phyloP scores from a whole-genome alignment of 2,888 invertebrate genomes.

The Seira musarum region DNA sequence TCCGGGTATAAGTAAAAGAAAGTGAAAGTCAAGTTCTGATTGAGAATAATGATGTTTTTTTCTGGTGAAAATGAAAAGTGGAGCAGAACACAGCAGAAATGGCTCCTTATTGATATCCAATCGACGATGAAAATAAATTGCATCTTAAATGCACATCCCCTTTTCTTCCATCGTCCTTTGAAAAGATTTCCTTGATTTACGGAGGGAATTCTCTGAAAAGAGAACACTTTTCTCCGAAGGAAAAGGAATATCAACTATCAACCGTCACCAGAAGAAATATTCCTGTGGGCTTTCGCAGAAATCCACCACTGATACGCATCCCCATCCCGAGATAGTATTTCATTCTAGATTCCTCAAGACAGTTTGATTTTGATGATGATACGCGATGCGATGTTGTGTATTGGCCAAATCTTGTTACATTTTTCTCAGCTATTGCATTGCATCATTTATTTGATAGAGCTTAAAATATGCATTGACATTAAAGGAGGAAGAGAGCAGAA shows the following conservation, averaged over 20 bases:
- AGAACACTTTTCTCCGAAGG: background rate
- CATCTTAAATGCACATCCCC: background rate
- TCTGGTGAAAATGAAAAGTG: background rate
- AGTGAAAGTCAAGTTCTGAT: background rate
- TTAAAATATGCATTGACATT: too few relatives aligned
- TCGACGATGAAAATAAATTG: background rate
- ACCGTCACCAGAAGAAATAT: background rate
- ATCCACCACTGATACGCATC: background rate
- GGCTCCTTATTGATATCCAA: background rate
- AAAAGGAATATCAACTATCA: background rate
- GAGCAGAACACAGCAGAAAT: background rate
- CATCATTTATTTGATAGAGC: too few relatives aligned
- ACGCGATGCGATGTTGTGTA: background rate
- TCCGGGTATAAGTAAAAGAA: too few relatives aligned
- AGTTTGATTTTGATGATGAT: background rate
- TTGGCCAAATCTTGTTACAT: background rate
- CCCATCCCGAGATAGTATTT: background rate
- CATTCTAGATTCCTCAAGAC: background rate
- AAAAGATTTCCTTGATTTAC: background rate
- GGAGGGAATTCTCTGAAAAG: background rate
- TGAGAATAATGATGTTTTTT: background rate
- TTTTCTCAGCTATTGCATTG: background rate
- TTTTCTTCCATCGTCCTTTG: background rate
- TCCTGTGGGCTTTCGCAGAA: background rate
- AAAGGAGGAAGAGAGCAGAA: too few relatives aligned